These are phyloP conservation scores for Mus spretus DNA, from an alignment of 2,797 vertebrate species.

Conservation along the genomic window DNA sequence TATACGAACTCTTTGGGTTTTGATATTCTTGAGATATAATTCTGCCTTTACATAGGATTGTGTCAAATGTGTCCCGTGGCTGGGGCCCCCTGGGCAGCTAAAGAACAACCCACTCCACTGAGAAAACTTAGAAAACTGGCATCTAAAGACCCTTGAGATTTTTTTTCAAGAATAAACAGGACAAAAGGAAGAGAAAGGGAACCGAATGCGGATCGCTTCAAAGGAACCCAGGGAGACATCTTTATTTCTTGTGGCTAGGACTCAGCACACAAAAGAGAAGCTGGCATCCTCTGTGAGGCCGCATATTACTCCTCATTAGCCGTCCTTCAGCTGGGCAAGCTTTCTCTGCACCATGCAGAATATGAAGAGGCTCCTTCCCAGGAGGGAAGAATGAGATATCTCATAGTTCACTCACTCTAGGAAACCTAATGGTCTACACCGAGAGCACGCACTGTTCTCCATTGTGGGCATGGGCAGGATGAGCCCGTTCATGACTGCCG, in stretches of 20 bases:
- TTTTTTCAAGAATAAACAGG: neutral
- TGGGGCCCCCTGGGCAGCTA: constrained; percentile 26
- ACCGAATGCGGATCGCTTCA: neutral
- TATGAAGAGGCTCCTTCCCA: constrained; percentile 83
- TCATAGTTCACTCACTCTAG: constrained; percentile 87
- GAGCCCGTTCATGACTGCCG: constrained; percentile 77
- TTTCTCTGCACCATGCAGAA: constrained; percentile 83
- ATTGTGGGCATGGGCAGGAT: constrained; percentile 83
- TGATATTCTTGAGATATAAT: neutral
- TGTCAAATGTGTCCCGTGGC: neutral
- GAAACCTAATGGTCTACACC: constrained; percentile 83
- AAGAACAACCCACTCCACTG: neutral
- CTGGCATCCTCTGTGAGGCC: constrained; percentile 83
- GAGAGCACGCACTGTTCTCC: constrained; percentile 85
- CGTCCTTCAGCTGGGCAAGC: constrained; percentile 82
- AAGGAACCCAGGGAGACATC: constrained; percentile 45
- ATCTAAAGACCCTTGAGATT: neutral
- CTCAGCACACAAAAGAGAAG: constrained; percentile 85
- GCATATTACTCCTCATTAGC: constrained; percentile 90
- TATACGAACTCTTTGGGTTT: constrained; percentile 40
- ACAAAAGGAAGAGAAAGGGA: neutral
- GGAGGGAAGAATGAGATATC: constrained; percentile 86
- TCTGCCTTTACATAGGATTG: neutral
- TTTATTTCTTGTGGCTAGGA: constrained; percentile 84
- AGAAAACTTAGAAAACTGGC: neutral